phyloP scores from a whole-genome alignment of 2,888 invertebrate species.

The Maniola hyperantus region DNA sequence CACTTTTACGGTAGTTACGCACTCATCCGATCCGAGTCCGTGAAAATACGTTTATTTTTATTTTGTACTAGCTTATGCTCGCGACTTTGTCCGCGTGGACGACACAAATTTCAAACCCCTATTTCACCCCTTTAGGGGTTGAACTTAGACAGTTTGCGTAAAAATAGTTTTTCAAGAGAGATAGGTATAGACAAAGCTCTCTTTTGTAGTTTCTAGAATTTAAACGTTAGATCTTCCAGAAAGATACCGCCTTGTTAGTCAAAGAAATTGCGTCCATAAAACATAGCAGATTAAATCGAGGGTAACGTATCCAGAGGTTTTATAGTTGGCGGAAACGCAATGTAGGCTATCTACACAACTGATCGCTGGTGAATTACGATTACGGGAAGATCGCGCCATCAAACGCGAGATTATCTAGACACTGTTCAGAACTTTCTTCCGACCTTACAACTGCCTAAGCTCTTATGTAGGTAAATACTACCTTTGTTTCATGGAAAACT shows the following conservation, averaged over 20 bases:
- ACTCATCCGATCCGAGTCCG: too few species aligned
- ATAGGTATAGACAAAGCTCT: too few species aligned
- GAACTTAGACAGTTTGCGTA: too few species aligned
- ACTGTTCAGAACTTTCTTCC: constrained; percentile 4
- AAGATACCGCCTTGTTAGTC: constrained; percentile 3
- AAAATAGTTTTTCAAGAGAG: too few species aligned
- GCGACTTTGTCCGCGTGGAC: too few species aligned
- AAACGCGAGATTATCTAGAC: constrained; percentile 13
- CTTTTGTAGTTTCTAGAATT: too few species aligned
- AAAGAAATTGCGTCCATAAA: constrained; percentile 20
- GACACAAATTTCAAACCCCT: too few species aligned
- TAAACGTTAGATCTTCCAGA: too few species aligned
- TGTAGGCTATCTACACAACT: constrained; percentile 27
- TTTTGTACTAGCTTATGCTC: too few species aligned
- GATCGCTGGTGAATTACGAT: constrained; percentile 22
- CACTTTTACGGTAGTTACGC: too few species aligned
- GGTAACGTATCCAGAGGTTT: constrained; percentile 30
- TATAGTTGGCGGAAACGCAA: constrained; percentile 26
- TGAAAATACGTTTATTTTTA: too few species aligned
- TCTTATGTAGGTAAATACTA: background rate
- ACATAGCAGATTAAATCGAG: constrained; percentile 25
- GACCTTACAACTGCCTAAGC: background rate
- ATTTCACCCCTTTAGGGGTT: too few species aligned
- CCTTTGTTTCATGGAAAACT: background rate
- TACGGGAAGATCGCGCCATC: constrained; percentile 24